Percentiles rank a stretch among this genome's conserved stretches.
Conservation (phyloP, 1,140 invertebrate genomes). For the Dufourea novaeangliae region DNA sequence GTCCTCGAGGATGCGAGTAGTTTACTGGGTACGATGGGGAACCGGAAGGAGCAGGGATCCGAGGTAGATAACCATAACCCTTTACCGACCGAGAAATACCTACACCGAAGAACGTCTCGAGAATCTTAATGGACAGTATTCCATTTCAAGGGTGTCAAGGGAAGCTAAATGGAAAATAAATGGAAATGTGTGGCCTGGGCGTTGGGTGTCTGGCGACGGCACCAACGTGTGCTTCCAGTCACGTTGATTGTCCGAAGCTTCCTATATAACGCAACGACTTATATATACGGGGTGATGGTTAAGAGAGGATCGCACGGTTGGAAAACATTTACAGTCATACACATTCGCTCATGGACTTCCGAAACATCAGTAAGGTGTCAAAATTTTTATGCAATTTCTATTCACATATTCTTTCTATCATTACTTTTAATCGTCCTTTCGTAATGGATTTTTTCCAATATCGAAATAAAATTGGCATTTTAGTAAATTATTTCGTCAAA, state of each 20-base stretch:
- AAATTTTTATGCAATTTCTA: too few species aligned
- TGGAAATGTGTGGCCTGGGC: constrained; percentile 2
- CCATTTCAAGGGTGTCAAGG: constrained; percentile 5
- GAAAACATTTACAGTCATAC: too few species aligned
- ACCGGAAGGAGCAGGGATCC: too few species aligned
- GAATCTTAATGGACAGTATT: constrained; percentile 29
- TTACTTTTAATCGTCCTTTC: too few species aligned
- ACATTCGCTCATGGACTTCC: too few species aligned
- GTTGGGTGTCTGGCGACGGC: not conserved
- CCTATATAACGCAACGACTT: not conserved
- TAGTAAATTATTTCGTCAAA: too few species aligned
- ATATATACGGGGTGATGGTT: not conserved
- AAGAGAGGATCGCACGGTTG: too few species aligned
- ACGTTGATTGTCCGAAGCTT: not conserved
- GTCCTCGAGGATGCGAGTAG: not conserved
- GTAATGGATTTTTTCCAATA: too few species aligned
- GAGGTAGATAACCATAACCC: not conserved
- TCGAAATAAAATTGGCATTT: too few species aligned
- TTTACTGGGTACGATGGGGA: not conserved
- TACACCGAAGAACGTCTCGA: not conserved
- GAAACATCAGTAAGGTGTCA: too few species aligned
- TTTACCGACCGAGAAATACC: constrained; percentile 6
- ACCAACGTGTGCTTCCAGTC: not conserved
- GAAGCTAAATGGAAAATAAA: constrained; percentile 23
- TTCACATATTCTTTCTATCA: too few species aligned